Percentiles rank a stretch among this genome's conserved stretches.
phyloP scores from a whole-genome alignment of 2,797 vertebrate species.

The Fistularia commersonii region DNA sequence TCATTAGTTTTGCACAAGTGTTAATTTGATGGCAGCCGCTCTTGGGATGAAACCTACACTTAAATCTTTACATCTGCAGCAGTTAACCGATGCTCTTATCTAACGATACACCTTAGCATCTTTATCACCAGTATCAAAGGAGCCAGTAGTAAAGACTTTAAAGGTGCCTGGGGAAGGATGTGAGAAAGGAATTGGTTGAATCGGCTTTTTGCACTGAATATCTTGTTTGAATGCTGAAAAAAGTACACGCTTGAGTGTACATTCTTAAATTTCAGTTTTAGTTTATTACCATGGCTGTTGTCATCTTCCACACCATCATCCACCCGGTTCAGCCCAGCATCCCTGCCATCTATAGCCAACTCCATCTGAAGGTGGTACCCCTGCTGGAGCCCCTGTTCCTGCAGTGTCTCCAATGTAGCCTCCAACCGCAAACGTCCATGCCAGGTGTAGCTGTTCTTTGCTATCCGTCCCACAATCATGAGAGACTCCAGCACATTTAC shows the following conservation, averaged over 20 bases:
- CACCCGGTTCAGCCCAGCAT: slow-evolving; percentile 12
- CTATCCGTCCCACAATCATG: slow-evolving; percentile 87
- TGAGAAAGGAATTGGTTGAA: neutral
- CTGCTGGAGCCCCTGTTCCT: slow-evolving; percentile 79
- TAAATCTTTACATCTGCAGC: neutral
- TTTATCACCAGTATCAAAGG: neutral
- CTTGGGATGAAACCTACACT: neutral
- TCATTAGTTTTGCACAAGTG: neutral
- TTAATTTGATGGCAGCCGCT: slow-evolving; percentile 7
- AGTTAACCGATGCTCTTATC: slow-evolving; percentile 4
- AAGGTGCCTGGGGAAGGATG: neutral
- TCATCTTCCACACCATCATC: slow-evolving; percentile 73
- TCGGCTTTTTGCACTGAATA: too few relatives aligned
- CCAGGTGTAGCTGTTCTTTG: slow-evolving; percentile 94
- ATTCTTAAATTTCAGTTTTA: too few relatives aligned
- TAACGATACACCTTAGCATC: neutral
- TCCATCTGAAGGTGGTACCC: slow-evolving; percentile 86
- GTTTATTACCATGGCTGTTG: slow-evolving; percentile 70
- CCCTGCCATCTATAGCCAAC: slow-evolving; percentile 47
- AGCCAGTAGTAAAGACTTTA: neutral
- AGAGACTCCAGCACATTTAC: slow-evolving; percentile 92
- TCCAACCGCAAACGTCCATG: slow-evolving; percentile 81
- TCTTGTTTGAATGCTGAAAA: too few relatives aligned
- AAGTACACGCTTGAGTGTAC: too few relatives aligned
- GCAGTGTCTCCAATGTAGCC: slow-evolving; percentile 81